A percentile compares a stretch with the other conserved stretches of the same genome.
Evolutionary conservation across 2,888 invertebrate species (phyloP).

Genomic region (Sussaba pulchella): DNA sequence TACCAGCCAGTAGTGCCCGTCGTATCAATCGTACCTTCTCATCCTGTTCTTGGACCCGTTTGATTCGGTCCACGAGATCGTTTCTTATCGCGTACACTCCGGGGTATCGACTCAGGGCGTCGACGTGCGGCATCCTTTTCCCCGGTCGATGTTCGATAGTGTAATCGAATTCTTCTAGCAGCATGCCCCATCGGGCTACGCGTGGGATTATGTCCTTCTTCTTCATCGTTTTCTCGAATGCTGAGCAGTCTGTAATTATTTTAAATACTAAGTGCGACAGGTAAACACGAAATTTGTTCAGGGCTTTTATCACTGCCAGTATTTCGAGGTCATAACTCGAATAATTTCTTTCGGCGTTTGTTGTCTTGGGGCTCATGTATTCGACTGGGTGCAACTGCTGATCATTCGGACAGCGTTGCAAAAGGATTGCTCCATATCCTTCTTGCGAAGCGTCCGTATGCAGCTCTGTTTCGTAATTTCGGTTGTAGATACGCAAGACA

Average conservation of each 20-base stretch:
- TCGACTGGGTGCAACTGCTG: slow-evolving; percentile 70
- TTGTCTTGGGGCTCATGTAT: slow-evolving; percentile 72
- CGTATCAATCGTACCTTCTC: slow-evolving; percentile 11
- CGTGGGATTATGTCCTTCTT: slow-evolving; percentile 66
- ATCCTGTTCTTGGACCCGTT: slow-evolving; percentile 45
- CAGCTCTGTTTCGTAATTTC: slow-evolving; percentile 57
- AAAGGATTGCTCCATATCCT: slow-evolving; percentile 72
- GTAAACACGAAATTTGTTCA: slow-evolving; percentile 70
- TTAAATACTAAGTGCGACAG: slow-evolving; percentile 71
- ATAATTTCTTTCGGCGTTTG: slow-evolving; percentile 71
- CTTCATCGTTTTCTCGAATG: slow-evolving; percentile 57
- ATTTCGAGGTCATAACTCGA: slow-evolving; percentile 71
- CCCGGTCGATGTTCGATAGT: slow-evolving; percentile 69
- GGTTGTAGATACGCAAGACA: slow-evolving; percentile 56
- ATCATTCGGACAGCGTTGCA: slow-evolving; percentile 70
- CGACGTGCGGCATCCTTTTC: slow-evolving; percentile 69
- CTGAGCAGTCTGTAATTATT: slow-evolving; percentile 71
- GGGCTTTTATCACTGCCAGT: slow-evolving; percentile 71
- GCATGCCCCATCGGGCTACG: slow-evolving; percentile 68
- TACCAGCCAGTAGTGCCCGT: not conserved
- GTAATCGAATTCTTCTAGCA: slow-evolving; percentile 68
- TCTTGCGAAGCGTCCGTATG: slow-evolving; percentile 66
- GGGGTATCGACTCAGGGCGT: slow-evolving; percentile 70
- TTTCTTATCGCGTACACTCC: slow-evolving; percentile 31
- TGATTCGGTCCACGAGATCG: slow-evolving; percentile 40